Conservation (phyloP, 2,113 vertebrate genomes). For the Recurvirostra avosetta region DNA sequence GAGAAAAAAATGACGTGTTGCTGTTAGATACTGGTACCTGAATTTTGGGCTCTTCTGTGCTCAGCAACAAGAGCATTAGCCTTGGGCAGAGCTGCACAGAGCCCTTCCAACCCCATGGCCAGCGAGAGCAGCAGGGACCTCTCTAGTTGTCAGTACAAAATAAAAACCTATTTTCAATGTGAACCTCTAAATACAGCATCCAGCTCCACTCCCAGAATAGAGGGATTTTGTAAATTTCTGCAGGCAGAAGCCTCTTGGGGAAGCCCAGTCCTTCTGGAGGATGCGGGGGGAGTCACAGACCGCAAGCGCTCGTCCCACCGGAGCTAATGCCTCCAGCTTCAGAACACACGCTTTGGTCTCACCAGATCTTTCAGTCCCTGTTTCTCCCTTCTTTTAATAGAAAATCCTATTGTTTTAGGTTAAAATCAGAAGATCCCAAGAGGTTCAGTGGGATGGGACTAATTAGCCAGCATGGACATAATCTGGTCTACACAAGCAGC, state of each 20-base stretch:
- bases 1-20: neutral
- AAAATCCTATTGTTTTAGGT: neutral
- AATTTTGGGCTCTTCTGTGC: neutral
- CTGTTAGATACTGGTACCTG: neutral
- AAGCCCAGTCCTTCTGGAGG: neutral
- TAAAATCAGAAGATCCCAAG: neutral
- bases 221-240: neutral
- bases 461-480: neutral
- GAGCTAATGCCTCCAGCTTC: neutral
- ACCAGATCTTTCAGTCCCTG: neutral
- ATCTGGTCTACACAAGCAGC: neutral
- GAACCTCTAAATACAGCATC: neutral
- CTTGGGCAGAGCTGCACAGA: neutral
- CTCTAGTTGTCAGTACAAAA: neutral
- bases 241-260: neutral
- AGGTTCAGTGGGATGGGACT: neutral
- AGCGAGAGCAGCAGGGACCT: neutral
- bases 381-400: neutral
- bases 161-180: neutral
- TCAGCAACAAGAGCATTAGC: neutral
- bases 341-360: neutral
- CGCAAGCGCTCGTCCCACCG: neutral
- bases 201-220: neutral
- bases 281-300: neutral
- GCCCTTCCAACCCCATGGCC: fast-evolving